Evolutionary conservation across 2,113 vertebrate genomes (phyloP), one percentile per base, ranked within the genome.

Genomic region (Chaetorhynchus papuensis): DNA sequence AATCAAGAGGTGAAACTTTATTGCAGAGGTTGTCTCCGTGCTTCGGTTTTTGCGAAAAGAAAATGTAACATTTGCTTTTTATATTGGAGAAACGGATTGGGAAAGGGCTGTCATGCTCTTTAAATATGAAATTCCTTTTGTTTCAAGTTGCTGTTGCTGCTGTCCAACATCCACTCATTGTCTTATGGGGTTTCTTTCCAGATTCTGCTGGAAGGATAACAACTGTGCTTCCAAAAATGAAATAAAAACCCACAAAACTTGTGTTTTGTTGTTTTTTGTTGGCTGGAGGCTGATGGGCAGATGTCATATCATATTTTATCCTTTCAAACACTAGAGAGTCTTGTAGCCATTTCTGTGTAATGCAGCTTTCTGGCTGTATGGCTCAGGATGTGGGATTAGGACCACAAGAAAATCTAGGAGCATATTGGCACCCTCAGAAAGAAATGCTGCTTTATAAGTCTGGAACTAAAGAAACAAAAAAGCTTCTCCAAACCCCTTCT

Each of bases 51-150:
- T 71, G 80, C 45, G 6, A 95, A 89, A 66, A 91, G 30, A 91
- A 91, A 96, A 91, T 13, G 45, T 83, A 92, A 90, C 57, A 90
- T 94, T 97, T 96, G 78, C 31, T 95, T 95, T 77, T 93, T 82
- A 42, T 82, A 52, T 65, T 72, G 54, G 68, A 96, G 49, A 65
- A 94, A 50, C 0, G 0, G 19, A 5, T n/a, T 28, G 37, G 54
- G 80, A 95, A 97, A 92, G 6, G 1, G 37, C 35, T 45, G 2
- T 28, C 23, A 11, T 1, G 13, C 53, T 57, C 63, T 87, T 96
- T 91, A 97, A 93, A 95, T 82, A 85, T 31, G 31, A 87, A 91
- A 92, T 95, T 82, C 53, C 41, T 95, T 96, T 92, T 93, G 31
- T 45, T 26, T 7, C 37, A 83, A 59, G 64, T 52, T 78, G 33